Conservation (phyloP, 2,888 invertebrate genomes). For the Ornithoptera priamus region DNA sequence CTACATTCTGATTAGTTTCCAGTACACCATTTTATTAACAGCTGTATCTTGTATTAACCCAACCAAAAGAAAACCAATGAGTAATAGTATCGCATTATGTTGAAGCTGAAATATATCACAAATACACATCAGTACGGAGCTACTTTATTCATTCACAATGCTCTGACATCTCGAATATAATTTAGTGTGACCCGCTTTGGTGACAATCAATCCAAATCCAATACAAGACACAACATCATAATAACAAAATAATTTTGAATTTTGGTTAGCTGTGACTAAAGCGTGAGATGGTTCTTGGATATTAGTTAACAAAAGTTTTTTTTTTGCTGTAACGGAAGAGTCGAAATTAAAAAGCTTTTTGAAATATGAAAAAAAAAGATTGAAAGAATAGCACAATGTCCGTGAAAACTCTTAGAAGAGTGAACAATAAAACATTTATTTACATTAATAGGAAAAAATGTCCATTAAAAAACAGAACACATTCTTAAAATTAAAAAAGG, state of each 20-base stretch:
- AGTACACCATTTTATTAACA: constrained; percentile 75
- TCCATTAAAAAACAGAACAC: neutral
- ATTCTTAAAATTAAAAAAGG: neutral
- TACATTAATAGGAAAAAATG: neutral
- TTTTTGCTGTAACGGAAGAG: constrained; percentile 27
- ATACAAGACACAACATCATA: constrained; percentile 80
- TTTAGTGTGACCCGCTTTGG: constrained; percentile 44
- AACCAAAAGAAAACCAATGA: constrained; percentile 80
- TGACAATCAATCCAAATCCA: constrained; percentile 71
- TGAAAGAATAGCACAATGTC: neutral
- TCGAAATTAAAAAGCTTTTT: constrained; percentile 25
- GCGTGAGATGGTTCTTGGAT: constrained; percentile 71
- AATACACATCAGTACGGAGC: constrained; percentile 63
- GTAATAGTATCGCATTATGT: constrained; percentile 76
- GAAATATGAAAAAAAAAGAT: constrained; percentile 9
- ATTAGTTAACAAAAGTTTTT: constrained; percentile 51
- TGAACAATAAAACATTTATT: neutral
- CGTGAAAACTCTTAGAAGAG: neutral
- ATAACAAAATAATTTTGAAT: constrained; percentile 63
- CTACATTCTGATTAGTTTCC: constrained; percentile 75
- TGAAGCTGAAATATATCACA: constrained; percentile 79
- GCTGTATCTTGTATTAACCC: constrained; percentile 81
- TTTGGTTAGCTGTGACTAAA: constrained; percentile 78
- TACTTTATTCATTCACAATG: constrained; percentile 33
- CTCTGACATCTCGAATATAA: constrained; percentile 36